These are phyloP conservation scores for Diglossa brunneiventris DNA, from an alignment of 2,113 vertebrate species.

Conservation along the genomic window DNA sequence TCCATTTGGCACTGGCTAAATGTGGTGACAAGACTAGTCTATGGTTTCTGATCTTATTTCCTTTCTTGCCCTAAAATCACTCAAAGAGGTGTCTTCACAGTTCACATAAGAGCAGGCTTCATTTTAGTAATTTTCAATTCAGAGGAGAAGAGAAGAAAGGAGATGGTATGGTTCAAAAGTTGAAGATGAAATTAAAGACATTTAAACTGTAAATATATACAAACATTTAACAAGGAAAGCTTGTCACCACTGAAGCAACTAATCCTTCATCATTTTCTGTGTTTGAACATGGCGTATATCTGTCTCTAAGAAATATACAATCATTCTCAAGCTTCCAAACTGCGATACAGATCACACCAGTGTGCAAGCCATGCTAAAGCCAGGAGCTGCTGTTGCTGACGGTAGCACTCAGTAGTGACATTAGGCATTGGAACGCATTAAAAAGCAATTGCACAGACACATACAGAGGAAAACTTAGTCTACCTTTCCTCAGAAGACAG, in stretches of 20 bases:
- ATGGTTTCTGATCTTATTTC: neutral
- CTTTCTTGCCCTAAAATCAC: neutral
- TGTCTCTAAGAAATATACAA: neutral
- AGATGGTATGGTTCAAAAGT: neutral
- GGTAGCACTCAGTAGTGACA: neutral
- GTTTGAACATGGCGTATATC: neutral
- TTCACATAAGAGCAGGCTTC: neutral
- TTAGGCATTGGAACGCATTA: neutral
- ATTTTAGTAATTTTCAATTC: neutral
- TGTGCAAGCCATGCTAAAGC: neutral
- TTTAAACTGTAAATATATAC: neutral
- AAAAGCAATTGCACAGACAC: neutral
- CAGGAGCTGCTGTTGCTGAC: neutral
- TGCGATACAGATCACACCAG: fast-evolving
- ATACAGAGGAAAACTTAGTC: neutral
- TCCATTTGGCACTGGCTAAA: neutral
- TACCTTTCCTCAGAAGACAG: neutral
- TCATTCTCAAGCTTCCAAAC: neutral
- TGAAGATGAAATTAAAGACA: neutral
- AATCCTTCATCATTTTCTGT: neutral
- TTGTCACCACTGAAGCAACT: neutral
- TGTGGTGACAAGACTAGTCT: neutral
- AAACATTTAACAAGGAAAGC: neutral
- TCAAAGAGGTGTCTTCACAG: neutral
- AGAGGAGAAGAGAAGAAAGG: neutral